A percentile compares a stretch with the other conserved stretches of the same genome.
phyloP scores from a whole-genome alignment of 2,888 invertebrate genomes.

The Caenorhabditis japonica region DNA sequence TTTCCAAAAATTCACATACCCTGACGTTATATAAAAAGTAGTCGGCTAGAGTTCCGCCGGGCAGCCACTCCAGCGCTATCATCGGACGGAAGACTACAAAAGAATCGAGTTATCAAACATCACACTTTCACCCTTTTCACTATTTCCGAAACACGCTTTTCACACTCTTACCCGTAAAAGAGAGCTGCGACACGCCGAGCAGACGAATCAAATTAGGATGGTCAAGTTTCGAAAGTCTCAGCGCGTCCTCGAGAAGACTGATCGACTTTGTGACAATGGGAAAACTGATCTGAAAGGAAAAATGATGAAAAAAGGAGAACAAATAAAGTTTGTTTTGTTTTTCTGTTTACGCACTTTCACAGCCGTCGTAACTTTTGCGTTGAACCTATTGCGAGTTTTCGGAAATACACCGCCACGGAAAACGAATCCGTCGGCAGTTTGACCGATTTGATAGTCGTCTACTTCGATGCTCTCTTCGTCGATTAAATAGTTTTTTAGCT shows the following conservation, averaged over 20 bases:
- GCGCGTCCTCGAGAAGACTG: constrained; percentile 74
- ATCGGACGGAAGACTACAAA: constrained; percentile 72
- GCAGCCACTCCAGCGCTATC: constrained; percentile 76
- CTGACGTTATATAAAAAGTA: constrained; percentile 71
- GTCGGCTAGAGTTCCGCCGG: constrained; percentile 74
- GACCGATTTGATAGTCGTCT: constrained; percentile 73
- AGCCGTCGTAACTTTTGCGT: constrained; percentile 73
- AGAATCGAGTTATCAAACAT: constrained; percentile 23
- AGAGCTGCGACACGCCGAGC: constrained; percentile 70
- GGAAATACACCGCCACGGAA: constrained; percentile 74
- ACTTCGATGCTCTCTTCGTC: constrained; percentile 75
- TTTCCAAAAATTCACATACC: constrained; percentile 44
- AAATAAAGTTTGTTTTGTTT: not conserved
- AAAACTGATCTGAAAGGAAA: constrained; percentile 68
- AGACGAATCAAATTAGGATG: constrained; percentile 74
- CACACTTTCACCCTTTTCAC: not conserved
- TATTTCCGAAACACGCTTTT: constrained; percentile 8
- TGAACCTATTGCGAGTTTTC: constrained; percentile 71
- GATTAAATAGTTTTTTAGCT: constrained; percentile 67
- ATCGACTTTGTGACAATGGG: constrained; percentile 73
- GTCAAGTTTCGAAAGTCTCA: constrained; percentile 66
- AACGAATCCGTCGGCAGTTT: constrained; percentile 74
- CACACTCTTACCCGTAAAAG: constrained; percentile 60
- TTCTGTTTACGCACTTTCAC: constrained; percentile 70
- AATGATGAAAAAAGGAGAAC: not conserved